A percentile compares a stretch with the other conserved stretches of the same genome.
These are phyloP conservation scores for Anorthoa munda DNA, from an alignment of 2,888 invertebrate species.

Conservation along the genomic window DNA sequence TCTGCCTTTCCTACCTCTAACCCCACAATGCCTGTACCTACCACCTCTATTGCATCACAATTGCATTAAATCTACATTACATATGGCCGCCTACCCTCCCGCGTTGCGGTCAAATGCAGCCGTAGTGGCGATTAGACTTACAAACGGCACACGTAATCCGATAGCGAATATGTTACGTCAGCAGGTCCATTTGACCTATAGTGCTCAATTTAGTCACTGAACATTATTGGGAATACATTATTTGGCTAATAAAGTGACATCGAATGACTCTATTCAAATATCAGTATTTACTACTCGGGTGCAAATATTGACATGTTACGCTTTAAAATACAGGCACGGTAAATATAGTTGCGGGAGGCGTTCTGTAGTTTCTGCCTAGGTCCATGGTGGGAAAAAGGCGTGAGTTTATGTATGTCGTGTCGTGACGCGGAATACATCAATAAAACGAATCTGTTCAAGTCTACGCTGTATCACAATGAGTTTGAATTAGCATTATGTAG, in stretches of 20 bases:
- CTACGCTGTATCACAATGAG: neutral
- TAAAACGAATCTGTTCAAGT: neutral
- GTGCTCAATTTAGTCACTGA: conserved; percentile 45
- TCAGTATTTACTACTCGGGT: neutral
- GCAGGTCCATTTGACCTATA: conserved; percentile 37
- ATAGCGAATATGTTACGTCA: conserved; percentile 53
- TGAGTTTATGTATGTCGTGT: neutral
- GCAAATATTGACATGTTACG: neutral
- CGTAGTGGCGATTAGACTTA: conserved; percentile 59
- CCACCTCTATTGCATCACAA: conserved; percentile 21
- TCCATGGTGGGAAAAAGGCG: no score
- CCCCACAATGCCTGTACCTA: conserved; percentile 6
- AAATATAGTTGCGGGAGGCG: no score
- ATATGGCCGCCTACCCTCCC: conserved; percentile 35
- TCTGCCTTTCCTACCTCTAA: no score
- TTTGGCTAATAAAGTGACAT: conserved; percentile 19
- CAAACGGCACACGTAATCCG: conserved; percentile 59
- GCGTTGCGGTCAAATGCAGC: conserved; percentile 48
- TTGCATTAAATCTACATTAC: conserved; percentile 55
- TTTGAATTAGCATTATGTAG: neutral
- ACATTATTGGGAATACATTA: conserved; percentile 50
- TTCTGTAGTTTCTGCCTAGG: no score
- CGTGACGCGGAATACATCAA: neutral
- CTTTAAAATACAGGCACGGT: neutral
- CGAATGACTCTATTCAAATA: conserved; percentile 15